These are phyloP conservation scores for Chrysocyon brachyurus DNA, from an alignment of 2,797 vertebrate species.

Conservation along the genomic window DNA sequence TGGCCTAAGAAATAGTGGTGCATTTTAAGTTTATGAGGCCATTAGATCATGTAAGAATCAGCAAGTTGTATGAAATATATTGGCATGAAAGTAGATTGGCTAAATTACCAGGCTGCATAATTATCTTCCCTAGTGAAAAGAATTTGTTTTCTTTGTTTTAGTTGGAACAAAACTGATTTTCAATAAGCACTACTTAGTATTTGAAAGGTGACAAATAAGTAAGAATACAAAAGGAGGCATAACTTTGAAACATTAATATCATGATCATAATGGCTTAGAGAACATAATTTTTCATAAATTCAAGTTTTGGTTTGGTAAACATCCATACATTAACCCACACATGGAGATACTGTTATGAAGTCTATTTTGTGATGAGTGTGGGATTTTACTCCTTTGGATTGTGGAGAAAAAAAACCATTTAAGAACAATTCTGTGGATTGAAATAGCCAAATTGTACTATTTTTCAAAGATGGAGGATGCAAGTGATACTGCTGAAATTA, in stretches of 20 bases:
- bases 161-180: background rate
- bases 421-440: background rate
- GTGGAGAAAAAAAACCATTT: background rate
- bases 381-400: background rate
- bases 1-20: background rate
- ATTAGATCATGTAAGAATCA: background rate
- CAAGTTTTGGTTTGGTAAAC: slow-evolving; percentile 32
- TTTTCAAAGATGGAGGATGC: background rate
- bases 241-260: background rate
- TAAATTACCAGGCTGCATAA: background rate
- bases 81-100: slow-evolving; percentile 4
- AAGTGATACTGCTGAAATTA: slow-evolving; percentile 16
- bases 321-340: background rate
- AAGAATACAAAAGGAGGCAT: background rate
- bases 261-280: background rate
- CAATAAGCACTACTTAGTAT: background rate
- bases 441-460: background rate
- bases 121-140: background rate
- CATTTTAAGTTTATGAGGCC: background rate
- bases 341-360: background rate
- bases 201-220: background rate
- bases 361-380: background rate
- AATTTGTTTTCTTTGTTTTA: background rate
- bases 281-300: slow-evolving; percentile 18
- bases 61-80: background rate